Base-by-base conservation (phyloP, 2,888 invertebrate species). In the Amiota communis region DNA sequence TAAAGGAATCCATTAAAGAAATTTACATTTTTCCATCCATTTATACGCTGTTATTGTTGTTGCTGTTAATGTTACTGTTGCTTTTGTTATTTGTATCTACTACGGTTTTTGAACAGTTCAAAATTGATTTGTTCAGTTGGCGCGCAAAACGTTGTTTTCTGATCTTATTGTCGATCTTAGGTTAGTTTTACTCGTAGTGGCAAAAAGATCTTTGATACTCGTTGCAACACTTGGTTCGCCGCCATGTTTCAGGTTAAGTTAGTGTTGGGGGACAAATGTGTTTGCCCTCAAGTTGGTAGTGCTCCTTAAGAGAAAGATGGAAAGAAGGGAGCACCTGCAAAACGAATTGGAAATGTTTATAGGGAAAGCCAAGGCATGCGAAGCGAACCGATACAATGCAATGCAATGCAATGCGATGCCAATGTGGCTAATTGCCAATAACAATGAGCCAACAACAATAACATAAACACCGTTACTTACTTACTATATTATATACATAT, bases 91-190 rank as follows among this genome's bases (percentile, higher is more conserved):
- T 36, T n/a, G n/a, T 53, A 53, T 53, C 53, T 53, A 53, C 53
- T 53, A 53, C 4, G 53, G 51, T 70, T 69, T 63, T 70, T 56
- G 36, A 12, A 53, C 67, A 49, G 51, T 63, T 49, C 49, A 79
- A 83, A 83, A 85, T 83, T 83, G 82, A 83, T 83, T 83, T 82
- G 85, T 83, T 81, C 83, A 81, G 46, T 71, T 82, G 85, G 84
- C 82, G 84, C 82, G 81, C 80, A 80, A n/a, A 59, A 10, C n/a
- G 15, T 17, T 36, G 36, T 36, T 36, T 84, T 82, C 76, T 57
- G 72, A 53, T 67, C 68, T 13, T 20, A 51, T 47, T 23, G 71
- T 46, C 46, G 59, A 64, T 64, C 47, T 48, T 23, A 12, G n/a
- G 2, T 36, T 36, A 6, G 6, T 6, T 36, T 36, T 6, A 36